Percentiles rank a stretch among this genome's conserved stretches.
Conservation (phyloP, 1,140 invertebrate genomes). For the Temnothorax nylanderi region DNA sequence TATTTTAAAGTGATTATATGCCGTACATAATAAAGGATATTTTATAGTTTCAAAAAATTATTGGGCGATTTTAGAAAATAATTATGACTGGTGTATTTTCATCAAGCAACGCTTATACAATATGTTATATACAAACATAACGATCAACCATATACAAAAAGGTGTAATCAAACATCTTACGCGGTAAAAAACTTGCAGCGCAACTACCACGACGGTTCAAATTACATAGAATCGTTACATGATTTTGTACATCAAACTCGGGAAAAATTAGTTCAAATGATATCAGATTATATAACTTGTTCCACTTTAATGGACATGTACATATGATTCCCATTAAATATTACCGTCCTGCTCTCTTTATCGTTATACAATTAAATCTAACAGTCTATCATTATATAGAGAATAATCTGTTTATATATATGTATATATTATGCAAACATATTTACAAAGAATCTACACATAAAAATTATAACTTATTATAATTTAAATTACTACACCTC, state of each 20-base stretch:
- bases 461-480: too few species aligned
- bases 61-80: constrained; percentile 71
- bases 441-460: constrained; percentile 76
- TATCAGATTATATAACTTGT: constrained; percentile 39
- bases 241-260: constrained; percentile 43
- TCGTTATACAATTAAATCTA: constrained; percentile 69
- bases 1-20: not conserved
- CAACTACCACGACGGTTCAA: constrained; percentile 59
- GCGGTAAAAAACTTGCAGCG: constrained; percentile 75
- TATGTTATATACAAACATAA: constrained; percentile 76
- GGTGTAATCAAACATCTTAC: constrained; percentile 74
- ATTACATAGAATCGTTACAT: constrained; percentile 44
- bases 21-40: not conserved
- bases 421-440: constrained; percentile 76
- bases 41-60: not conserved
- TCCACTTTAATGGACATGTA: constrained; percentile 48
- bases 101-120: constrained; percentile 73
- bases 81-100: constrained; percentile 73
- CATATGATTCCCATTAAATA: constrained; percentile 61
- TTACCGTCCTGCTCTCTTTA: constrained; percentile 48
- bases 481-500: too few species aligned
- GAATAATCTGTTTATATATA: constrained; percentile 71
- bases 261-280: constrained; percentile 53
- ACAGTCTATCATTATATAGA: constrained; percentile 76
- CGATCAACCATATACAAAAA: constrained; percentile 78